Evolutionary conservation across 2,797 vertebrate genomes (phyloP), one percentile per base, ranked within the genome.

Genomic region (Enteromius unitaeniatus): DNA sequence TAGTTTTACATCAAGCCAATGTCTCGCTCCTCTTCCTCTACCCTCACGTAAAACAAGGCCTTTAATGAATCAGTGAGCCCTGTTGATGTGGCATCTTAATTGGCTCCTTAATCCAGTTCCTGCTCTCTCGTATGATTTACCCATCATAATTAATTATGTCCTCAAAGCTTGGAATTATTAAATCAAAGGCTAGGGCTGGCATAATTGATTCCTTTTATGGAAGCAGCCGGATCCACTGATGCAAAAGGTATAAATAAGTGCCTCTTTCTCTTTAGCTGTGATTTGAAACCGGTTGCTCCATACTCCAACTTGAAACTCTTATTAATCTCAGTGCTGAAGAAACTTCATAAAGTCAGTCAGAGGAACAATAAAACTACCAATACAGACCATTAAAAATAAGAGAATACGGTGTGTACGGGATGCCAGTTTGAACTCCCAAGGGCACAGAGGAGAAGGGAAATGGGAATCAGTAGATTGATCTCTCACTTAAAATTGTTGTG

Each of bases 91-190:
- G 92, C 91, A 90, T 88, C 91, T 91, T 93, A 94, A 93, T 91
- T 94, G 92, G 73, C 62, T 78, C 64, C 64, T 83, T 58, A 88
- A 88, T 89, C 90, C 86, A 86, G 85, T 75, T 74, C 91, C 90
- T 83, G 87, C 89, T 87, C 87, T 91, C 84, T 88, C 90, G 92
- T 91, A 95, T 93, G 90, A 94, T 93, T 92, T 92, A 94, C 91
- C 89, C 87, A 91, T 88, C 88, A 91, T 93, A 93, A 93, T 93
- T 93, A 93, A 93, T 93, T 92, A 92, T 90, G 88, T 87, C 91
- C 92, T 93, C 89, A 86, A 84, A 87, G 90, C 86, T 89, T 88
- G 84, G 88, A 88, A 88, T 79, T 87, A 83, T 92, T 91, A 87
- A 88, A 79, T 84, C 89, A 92, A 90, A 86, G 89, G 86, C 86